Base-by-base conservation (phyloP, 2,113 vertebrate species). In the Odocoileus virginianus region DNA sequence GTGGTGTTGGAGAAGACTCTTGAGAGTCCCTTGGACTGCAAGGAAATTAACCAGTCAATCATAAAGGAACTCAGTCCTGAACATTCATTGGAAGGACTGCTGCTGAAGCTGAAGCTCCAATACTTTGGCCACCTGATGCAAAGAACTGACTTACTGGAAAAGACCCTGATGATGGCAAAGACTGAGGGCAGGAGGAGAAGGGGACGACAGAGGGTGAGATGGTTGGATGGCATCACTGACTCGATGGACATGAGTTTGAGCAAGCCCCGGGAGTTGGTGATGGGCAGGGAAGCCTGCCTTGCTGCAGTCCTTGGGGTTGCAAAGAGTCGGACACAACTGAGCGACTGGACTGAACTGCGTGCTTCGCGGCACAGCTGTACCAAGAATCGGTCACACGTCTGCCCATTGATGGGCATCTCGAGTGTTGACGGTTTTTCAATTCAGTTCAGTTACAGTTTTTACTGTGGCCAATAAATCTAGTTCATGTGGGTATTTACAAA, bases 331-430 rank as follows among this genome's bases (percentile, higher is more conserved):
- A 19, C 61, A 67, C 2, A 1, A n/a, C 61, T 9, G 33, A 67
- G 61, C 8, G 33, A 19, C 30, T 67, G 33, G 9, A 2, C 33
- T n/a, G 33, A 67, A 54, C 67, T 71, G 67, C 36, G 16, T 50
- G 25, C 25, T 45, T 27, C 27, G 15, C 25, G 14, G 45, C 78
- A 12, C 16, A 19, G 45, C 11, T 21, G 45, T 2, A 11, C 45
- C 78, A 9, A 10, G 19, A 19, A 2, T 5, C 3, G 78, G 30
- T 52, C 17, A 27, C 3, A 2, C 17, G 1, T 21, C 45, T 33
- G 16, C 45, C 78, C 17, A 0, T 1, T 21, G 78, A 52, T 1
- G 28, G 16, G 5, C 28, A 33, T 21, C 10, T 15, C 5, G 9
- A 71, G 16, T 21, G 78, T 33, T 33, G 11, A 30, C 78, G 33